Evolutionary conservation across 1,140 invertebrate genomes (phyloP).

Genomic region (Pseudoatta argentina): DNA sequence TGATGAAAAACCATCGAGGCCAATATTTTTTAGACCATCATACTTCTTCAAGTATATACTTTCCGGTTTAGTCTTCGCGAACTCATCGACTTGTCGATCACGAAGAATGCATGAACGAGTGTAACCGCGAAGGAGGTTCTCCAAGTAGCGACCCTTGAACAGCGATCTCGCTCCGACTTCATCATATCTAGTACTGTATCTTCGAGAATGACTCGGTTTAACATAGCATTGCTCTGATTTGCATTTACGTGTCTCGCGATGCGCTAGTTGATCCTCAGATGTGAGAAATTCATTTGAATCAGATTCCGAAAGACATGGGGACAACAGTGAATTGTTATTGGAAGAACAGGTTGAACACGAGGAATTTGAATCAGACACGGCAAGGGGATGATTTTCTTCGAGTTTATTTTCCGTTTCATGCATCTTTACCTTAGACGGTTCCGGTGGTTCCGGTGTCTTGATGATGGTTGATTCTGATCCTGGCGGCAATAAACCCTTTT

Average conservation of each 20-base stretch:
- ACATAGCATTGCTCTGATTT: conserved; percentile 21
- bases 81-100: conserved; percentile 36
- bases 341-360: background rate
- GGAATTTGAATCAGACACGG: conserved; percentile 11
- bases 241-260: conserved; percentile 9
- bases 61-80: conserved; percentile 28
- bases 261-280: background rate
- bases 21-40: background rate
- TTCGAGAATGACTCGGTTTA: conserved; percentile 41
- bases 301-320: background rate
- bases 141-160: conserved; percentile 11
- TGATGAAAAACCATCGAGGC: background rate
- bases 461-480: conserved; percentile 62
- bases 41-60: conserved; percentile 51
- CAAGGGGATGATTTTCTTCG: conserved; percentile 41
- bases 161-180: conserved; percentile 34
- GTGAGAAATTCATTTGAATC: background rate
- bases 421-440: conserved; percentile 80
- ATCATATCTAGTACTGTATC: conserved; percentile 12
- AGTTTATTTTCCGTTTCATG: conserved; percentile 48
- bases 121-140: background rate
- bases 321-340: background rate
- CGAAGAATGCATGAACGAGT: background rate
- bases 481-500: conserved; percentile 80
- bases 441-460: conserved; percentile 76